Percentiles rank a stretch among this genome's conserved stretches.
Evolutionary conservation across 2,888 invertebrate species (phyloP).

Genomic region (Molorchus minor): DNA sequence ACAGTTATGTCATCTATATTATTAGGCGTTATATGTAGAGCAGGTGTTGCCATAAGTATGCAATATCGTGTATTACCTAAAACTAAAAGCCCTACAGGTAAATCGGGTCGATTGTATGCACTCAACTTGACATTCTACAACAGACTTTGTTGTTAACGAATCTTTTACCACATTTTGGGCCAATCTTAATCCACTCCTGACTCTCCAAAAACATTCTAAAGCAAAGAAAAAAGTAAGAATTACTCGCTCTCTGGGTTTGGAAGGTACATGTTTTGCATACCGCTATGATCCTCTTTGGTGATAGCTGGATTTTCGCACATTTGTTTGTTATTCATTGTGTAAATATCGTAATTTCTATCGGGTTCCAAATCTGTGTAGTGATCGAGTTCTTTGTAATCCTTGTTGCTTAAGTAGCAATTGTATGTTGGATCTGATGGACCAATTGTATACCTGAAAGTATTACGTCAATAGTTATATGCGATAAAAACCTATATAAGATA

Average conservation of each 20-base stretch:
- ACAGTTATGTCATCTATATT: too few relatives aligned
- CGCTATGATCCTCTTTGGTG: conserved; percentile 61
- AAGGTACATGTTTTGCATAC: conserved; percentile 55
- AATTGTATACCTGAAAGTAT: conserved; percentile 42
- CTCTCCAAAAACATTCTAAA: conserved; percentile 85
- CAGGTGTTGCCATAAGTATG: too few relatives aligned
- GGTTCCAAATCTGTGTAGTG: conserved; percentile 78
- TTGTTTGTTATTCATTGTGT: conserved; percentile 73
- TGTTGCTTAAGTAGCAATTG: conserved; percentile 81
- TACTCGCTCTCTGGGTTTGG: neutral
- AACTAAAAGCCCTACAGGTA: conserved; percentile 83
- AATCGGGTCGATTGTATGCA: conserved; percentile 78
- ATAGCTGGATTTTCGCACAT: conserved; percentile 61
- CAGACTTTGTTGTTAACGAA: conserved; percentile 72
- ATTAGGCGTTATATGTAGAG: conserved; percentile 1
- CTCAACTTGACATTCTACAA: conserved; percentile 83
- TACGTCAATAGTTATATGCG: neutral
- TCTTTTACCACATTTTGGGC: conserved; percentile 72
- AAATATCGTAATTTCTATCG: conserved; percentile 81
- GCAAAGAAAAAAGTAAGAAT: conserved; percentile 29
- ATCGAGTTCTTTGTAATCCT: conserved; percentile 74
- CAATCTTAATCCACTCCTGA: conserved; percentile 77
- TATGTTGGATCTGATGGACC: conserved; percentile 68
- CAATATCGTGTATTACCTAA: conserved; percentile 65
- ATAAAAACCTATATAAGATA: neutral